Evolutionary conservation across 2,113 vertebrate species (phyloP), one percentile per base, ranked within the genome.

Genomic region (Psilopsiagon aurifrons): DNA sequence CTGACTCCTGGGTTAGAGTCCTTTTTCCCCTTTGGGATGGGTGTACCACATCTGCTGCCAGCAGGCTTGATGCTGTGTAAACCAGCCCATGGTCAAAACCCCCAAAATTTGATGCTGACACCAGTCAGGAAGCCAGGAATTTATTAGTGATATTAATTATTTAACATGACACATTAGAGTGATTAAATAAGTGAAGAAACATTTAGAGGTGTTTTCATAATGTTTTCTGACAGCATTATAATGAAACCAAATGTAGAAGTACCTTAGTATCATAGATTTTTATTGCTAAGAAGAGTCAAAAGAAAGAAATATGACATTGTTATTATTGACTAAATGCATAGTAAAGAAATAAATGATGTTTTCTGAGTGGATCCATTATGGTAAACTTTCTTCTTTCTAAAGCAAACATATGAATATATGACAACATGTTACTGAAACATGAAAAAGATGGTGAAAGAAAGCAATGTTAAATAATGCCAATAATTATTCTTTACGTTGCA

Each of bases 191-290:
- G 43, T 86, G 83, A 68, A 51, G 80, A 88, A 64, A 37, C 64
- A 57, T 78, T 94, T 96, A 86, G 89, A 85, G 59, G 66, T 94
- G 69, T 84, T 96, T 94, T 87, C 49, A 27, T 96, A 94, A 93
- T 84, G 59, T 76, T 91, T 96, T 88, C 69, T 92, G 86, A 85
- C 95, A 92, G 74, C 69, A 63, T 93, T 94, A 59, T 95, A 94
- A 94, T 92, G 83, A 93, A 95, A 68, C 57, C 77, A 89, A 89
- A 95, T 86, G 74, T 73, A 79, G 54, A 73, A 96, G 54, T 89
- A 64, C 92, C 62, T 71, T 63, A 57, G 73, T 69, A 73, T 69
- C 77, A 66, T 71, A 54, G 74, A 60, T 84, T 78, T 95, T 96
- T 91, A 91, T 86, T 91, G 86, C 90, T 85, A 51, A 79, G 41